Base-by-base conservation (phyloP, 2,113 vertebrate species). In the Murina feae region DNA sequence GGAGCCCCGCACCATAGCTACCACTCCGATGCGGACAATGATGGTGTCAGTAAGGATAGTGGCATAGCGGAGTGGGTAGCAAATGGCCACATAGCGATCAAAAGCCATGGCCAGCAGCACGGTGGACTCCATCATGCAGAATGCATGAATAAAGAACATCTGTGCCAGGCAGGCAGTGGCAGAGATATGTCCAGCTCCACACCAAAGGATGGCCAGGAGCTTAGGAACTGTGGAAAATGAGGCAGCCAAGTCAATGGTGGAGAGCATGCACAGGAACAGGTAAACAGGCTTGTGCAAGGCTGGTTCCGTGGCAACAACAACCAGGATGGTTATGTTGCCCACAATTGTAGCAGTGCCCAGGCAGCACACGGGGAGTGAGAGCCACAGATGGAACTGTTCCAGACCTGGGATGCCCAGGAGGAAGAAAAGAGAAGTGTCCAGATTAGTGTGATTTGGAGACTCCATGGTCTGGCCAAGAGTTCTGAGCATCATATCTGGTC, bases 31-130 rank as follows among this genome's bases (percentile, higher is more conserved):
- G 65, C 94, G 95, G 17, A 49, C 66, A 44, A 97, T 93, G 12
- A 97, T 69, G 17, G 96, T 44, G 23, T 93, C 79, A 1, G 86
- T 97, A 44, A 97, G 95, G 18, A 97, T 51, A 37, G 97, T 95
- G 11, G 86, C 74, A 86, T 97, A 97, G 12, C 74, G 90, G 20
- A 97, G 95, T 5, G 96, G 95, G 75, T 97, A 86, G 63, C 97
- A 98, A 68, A 97, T 95, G 58, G 97, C 98, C 51, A 97, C 96
- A 4, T 97, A 97, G 12, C 95, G 96, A 16, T 98, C 97, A 66
- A 98, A 97, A 47, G 98, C 96, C 97, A 97, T 98, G 65, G 95
- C 96, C 88, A 98, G 13, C 71, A 98, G 91, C 69, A 98, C 96
- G 1, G 97, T 96, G 2, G 87, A 97, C 37, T 96, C 97, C 91